Percentiles rank a stretch among this genome's conserved stretches.
Evolutionary conservation across 2,888 invertebrate species (phyloP).

Genomic region (Gymnocheta viridis): DNA sequence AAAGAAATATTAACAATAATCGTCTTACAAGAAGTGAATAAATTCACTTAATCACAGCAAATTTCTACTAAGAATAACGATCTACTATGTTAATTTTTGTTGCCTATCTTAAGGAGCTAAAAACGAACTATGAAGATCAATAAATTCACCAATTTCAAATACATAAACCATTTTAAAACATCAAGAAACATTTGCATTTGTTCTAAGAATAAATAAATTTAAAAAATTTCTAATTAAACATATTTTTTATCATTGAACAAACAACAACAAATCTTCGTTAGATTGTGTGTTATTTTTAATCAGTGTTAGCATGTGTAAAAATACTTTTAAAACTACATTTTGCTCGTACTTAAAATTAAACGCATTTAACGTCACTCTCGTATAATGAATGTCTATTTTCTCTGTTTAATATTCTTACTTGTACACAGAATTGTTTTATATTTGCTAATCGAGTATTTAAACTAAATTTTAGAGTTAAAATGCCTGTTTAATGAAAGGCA

Average conservation of each 20-base stretch:
- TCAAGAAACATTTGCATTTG: conserved; percentile 44
- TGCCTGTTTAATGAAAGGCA: conserved; percentile 30
- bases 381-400: conserved; percentile 3
- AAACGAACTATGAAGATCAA: not conserved
- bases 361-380: conserved; percentile 5
- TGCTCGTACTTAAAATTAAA: not conserved
- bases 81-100: too few species aligned
- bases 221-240: conserved; percentile 4
- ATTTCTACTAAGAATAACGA: too few species aligned
- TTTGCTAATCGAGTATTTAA: conserved; percentile 40
- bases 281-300: conserved; percentile 30
- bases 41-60: too few species aligned
- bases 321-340: not conserved
- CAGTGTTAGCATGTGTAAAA: conserved; percentile 62
- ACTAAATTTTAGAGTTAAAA: conserved; percentile 31
- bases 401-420: conserved; percentile 15
- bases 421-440: conserved; percentile 24
- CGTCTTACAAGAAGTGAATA: too few species aligned
- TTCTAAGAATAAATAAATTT: not conserved
- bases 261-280: conserved; percentile 2
- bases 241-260: conserved; percentile 4
- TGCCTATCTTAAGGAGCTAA: not conserved
- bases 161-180: not conserved
- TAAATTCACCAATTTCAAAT: not conserved
- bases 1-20: too few species aligned